Evolutionary conservation across 2,888 invertebrate genomes (phyloP).

Genomic region (Eurytoma californica): DNA sequence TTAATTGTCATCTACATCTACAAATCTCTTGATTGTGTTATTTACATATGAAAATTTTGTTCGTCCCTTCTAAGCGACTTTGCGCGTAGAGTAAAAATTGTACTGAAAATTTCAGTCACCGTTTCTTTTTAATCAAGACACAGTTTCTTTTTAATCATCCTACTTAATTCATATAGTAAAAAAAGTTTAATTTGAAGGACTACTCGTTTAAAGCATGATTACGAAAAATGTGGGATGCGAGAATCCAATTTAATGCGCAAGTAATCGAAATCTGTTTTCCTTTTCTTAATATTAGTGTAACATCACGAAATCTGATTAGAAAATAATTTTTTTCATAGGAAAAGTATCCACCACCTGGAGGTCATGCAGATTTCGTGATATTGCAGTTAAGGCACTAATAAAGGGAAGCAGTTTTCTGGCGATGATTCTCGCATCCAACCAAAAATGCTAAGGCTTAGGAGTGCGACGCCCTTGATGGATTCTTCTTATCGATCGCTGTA

Average conservation of each 20-base stretch:
- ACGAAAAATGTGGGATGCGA: neutral
- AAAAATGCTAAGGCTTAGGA: constrained; percentile 60
- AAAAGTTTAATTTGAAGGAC: constrained; percentile 16
- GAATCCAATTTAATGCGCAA: constrained; percentile 1
- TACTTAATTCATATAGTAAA: neutral
- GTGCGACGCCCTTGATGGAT: constrained; percentile 69
- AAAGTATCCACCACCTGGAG: too few species aligned
- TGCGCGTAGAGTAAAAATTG: constrained; percentile 6
- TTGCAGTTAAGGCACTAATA: too few species aligned
- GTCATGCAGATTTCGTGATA: too few species aligned
- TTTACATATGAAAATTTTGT: constrained; percentile 44
- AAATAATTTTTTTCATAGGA: neutral
- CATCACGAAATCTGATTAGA: neutral
- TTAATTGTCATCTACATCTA: constrained; percentile 18
- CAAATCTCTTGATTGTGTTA: constrained; percentile 24
- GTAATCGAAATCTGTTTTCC: neutral
- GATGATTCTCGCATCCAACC: too few species aligned
- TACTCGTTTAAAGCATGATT: constrained; percentile 22
- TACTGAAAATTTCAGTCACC: constrained; percentile 34
- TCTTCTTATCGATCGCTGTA: constrained; percentile 65
- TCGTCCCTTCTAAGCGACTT: constrained; percentile 6
- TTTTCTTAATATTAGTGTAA: neutral
- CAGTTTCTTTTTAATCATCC: neutral
- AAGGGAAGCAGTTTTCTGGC: too few species aligned
- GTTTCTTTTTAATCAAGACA: constrained; percentile 7